Percentiles rank a stretch among this genome's conserved stretches.
Conservation (phyloP, 2,888 invertebrate species). For the Brachyptera risi region DNA sequence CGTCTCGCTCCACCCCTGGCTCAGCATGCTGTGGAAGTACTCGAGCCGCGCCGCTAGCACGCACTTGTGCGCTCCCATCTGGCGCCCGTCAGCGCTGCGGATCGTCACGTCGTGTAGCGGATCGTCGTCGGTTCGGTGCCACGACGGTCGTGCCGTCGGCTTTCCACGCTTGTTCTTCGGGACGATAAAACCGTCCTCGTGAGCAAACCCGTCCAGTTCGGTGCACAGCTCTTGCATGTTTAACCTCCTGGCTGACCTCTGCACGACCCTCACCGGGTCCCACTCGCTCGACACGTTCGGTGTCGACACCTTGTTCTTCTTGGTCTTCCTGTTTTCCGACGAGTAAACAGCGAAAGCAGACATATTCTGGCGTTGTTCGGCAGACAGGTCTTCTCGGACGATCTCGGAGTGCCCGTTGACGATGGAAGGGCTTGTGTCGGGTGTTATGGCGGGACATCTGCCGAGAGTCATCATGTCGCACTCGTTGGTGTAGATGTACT, state of each 20-base stretch:
- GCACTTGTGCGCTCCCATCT: constrained; percentile 70
- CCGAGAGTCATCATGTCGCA: constrained; percentile 51
- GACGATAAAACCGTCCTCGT: constrained; percentile 27
- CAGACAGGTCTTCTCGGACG: neutral
- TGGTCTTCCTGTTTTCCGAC: constrained; percentile 38
- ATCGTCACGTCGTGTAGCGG: constrained; percentile 62
- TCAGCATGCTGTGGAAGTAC: constrained; percentile 82
- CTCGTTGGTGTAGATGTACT: constrained; percentile 63
- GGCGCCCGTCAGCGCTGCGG: constrained; percentile 46
- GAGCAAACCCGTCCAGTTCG: constrained; percentile 23
- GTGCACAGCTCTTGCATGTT: constrained; percentile 19
- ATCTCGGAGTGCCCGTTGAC: neutral
- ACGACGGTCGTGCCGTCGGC: constrained; percentile 36
- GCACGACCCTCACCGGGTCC: constrained; percentile 55
- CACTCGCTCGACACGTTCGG: constrained; percentile 38
- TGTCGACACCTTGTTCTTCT: constrained; percentile 33
- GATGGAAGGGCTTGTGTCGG: neutral
- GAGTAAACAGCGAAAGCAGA: constrained; percentile 53
- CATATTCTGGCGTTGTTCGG: constrained; percentile 41
- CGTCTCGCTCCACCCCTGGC: constrained; percentile 64
- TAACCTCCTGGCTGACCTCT: constrained; percentile 50
- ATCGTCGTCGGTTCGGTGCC: constrained; percentile 49
- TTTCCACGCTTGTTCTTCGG: neutral
- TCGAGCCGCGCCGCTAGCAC: constrained; percentile 76
- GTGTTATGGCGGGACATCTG: neutral